phyloP scores from a whole-genome alignment of 2,888 invertebrate genomes.

The Agrochola lota region DNA sequence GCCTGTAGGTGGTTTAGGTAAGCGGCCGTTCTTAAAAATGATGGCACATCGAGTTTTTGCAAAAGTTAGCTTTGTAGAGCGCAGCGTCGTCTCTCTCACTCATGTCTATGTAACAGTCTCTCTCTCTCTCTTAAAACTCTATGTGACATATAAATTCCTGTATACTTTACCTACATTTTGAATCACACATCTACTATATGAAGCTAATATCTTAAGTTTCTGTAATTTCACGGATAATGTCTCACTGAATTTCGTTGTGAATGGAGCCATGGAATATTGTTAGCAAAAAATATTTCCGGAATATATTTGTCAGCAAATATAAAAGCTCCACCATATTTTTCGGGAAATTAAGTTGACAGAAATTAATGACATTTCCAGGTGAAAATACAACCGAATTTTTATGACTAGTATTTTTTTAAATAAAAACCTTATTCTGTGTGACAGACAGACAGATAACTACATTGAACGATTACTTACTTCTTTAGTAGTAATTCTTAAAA shows the following conservation, averaged over 20 bases:
- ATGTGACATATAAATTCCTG: not conserved
- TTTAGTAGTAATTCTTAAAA: not conserved
- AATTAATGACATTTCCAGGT: constrained; percentile 50
- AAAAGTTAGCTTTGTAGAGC: too few relatives aligned
- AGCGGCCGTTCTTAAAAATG: too few relatives aligned
- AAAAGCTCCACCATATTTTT: constrained; percentile 21
- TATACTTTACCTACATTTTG: not conserved
- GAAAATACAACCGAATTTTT: constrained; percentile 12
- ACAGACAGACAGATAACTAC: not conserved
- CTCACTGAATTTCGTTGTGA: not conserved
- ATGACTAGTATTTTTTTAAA: constrained; percentile 23
- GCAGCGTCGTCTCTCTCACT: not conserved
- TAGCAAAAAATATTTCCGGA: constrained; percentile 3
- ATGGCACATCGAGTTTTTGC: too few relatives aligned
- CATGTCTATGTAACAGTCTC: not conserved
- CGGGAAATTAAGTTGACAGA: constrained; percentile 27
- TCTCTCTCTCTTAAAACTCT: not conserved
- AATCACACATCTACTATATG: not conserved
- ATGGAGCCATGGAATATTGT: not conserved
- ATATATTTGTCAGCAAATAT: constrained; percentile 10
- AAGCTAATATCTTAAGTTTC: not conserved
- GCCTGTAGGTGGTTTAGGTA: too few relatives aligned
- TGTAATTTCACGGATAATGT: not conserved
- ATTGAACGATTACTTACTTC: not conserved
- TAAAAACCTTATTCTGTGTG: constrained; percentile 18